phyloP scores from a whole-genome alignment of 2,113 vertebrate species.

The Buteo buteo region DNA sequence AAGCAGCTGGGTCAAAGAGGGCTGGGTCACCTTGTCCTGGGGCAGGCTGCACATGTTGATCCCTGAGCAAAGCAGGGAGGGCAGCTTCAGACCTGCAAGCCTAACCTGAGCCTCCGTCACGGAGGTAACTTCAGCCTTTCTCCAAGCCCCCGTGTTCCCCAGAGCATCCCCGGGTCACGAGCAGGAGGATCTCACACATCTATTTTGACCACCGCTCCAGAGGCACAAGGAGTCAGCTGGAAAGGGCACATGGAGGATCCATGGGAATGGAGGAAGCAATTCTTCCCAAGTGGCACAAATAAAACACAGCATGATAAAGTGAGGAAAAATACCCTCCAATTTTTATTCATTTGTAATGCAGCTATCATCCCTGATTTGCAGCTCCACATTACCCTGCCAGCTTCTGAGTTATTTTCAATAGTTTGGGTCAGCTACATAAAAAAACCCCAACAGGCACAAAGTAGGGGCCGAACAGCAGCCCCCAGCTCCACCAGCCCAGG shows the following conservation, averaged over 20 bases:
- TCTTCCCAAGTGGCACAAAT: neutral
- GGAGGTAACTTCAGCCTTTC: neutral
- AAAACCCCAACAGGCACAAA: neutral
- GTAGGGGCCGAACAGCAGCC: neutral
- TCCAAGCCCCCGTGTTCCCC: neutral
- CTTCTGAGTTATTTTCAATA: neutral
- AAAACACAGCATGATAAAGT: neutral
- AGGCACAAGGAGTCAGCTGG: neutral
- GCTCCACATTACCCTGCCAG: neutral
- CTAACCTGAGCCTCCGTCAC: neutral
- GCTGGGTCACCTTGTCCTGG: neutral
- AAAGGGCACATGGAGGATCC: neutral
- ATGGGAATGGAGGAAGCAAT: neutral
- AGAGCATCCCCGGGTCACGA: neutral
- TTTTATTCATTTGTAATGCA: neutral
- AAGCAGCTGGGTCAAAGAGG: neutral
- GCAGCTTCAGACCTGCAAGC: neutral
- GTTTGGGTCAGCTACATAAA: neutral
- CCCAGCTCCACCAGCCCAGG: neutral
- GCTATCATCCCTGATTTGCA: neutral
- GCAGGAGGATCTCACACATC: neutral
- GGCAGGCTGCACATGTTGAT: neutral
- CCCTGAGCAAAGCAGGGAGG: neutral
- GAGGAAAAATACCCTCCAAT: neutral
- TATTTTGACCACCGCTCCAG: neutral